phyloP scores from a whole-genome alignment of 2,113 vertebrate species.

The Halichoerus grypus region DNA sequence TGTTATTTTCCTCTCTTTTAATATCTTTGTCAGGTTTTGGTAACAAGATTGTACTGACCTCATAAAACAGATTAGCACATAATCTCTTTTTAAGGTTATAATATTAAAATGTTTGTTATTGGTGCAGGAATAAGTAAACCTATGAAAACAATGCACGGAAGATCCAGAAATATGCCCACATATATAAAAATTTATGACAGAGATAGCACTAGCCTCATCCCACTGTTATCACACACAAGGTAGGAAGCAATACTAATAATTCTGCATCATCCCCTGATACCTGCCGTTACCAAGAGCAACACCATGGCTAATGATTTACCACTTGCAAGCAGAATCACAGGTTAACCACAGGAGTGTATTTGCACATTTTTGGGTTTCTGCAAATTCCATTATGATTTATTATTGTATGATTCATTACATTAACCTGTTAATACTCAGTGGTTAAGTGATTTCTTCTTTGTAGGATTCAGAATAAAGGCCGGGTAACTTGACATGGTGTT shows the following conservation, averaged over 20 bases:
- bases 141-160: not conserved
- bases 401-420: constrained; percentile 22
- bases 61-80: too few relatives aligned
- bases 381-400: constrained; percentile 10
- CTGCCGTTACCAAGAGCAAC: not conserved
- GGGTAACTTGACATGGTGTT: not conserved
- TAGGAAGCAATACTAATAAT: not conserved
- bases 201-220: not conserved
- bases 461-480: constrained; percentile 43
- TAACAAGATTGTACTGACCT: too few relatives aligned
- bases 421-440: constrained; percentile 29
- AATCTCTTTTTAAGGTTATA: not conserved
- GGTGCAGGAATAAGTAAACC: not conserved
- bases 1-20: too few relatives aligned
- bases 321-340: not conserved
- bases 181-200: not conserved
- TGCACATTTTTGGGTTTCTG: constrained; percentile 18
- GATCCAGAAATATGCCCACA: not conserved
- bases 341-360: not conserved
- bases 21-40: too few relatives aligned
- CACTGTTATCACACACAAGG: not conserved
- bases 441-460: constrained; percentile 10
- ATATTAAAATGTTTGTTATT: not conserved
- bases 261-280: not conserved
- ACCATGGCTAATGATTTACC: not conserved